Evolutionary conservation across 1,140 invertebrate species (phyloP), one percentile per base, ranked within the genome.

Genomic region (Xylocopa sonorina): DNA sequence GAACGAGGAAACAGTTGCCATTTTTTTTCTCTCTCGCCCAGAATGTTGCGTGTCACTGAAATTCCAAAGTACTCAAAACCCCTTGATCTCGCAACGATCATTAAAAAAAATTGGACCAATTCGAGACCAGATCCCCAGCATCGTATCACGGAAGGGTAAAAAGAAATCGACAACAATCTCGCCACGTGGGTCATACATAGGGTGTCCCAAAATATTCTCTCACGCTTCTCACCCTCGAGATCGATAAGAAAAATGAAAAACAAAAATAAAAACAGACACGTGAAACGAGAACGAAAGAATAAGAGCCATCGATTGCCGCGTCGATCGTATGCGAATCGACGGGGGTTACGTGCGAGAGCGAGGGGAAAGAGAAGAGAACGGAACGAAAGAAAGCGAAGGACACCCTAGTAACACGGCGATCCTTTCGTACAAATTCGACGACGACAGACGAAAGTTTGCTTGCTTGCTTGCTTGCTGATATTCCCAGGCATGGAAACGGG

Each of bases 391-490:
- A 46, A 27, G n/a, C 24, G 53, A 53, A 67, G 82, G 71, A 83
- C 83, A 84, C 82, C 72, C 60, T 73, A 64, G 51, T 46, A 62
- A 53, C 81, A 76, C 81, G 78, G 55, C 72, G 83, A 83, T 71
- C 82, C 82, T 82, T 75, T 81, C 84, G 82, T 78, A 73, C 64
- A 76, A 77, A 81, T 84, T 77, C 84, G 80, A 86, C 79, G 75
- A 85, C 78, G 82, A 77, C 83, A 74, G 75, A 67, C 74, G 83
- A 85, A 84, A 84, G 82, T 85, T 84, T 85, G 81, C 78, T 83
- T 84, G 75, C 75, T 60, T 68, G 73, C 72, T 76, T 76, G 78
- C 72, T 78, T 78, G 83, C 74, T 84, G 66, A 77, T n/a, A 78
- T 81, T 73, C 84, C 71, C 67, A 75, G 82, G 79, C 82, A 81